Percentiles rank a stretch among this genome's conserved stretches.
Evolutionary conservation across 2,113 vertebrate species (phyloP).

Genomic region (Mastomys natalensis): DNA sequence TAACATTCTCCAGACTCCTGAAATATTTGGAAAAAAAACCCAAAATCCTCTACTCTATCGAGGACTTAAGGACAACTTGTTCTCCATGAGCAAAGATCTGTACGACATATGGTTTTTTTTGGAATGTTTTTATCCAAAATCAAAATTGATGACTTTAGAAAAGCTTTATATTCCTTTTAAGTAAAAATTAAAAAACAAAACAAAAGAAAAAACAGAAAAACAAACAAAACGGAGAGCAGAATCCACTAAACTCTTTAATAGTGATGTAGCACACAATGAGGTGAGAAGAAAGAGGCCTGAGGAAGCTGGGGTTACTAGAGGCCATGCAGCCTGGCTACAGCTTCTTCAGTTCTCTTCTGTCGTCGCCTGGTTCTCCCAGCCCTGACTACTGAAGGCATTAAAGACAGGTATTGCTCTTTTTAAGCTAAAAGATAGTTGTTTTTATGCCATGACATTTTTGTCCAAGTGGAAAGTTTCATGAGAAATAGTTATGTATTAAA

Average conservation of each 20-base stretch:
- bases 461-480: slow-evolving; percentile 61
- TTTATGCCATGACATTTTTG: slow-evolving; percentile 82
- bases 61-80: slow-evolving; percentile 52
- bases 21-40: neutral
- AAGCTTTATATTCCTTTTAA: slow-evolving; percentile 4
- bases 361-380: neutral
- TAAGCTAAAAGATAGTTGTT: slow-evolving; percentile 75
- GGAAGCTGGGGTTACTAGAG: neutral
- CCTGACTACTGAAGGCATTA: slow-evolving; percentile 38
- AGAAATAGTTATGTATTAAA: slow-evolving; percentile 26
- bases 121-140: slow-evolving; percentile 48
- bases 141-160: slow-evolving; percentile 50
- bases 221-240: neutral
- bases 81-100: neutral
- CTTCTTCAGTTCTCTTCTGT: neutral
- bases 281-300: neutral
- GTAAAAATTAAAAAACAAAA: slow-evolving; percentile 28
- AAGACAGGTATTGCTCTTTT: slow-evolving; percentile 12
- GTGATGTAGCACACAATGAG: slow-evolving; percentile 25
- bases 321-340: neutral
- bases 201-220: neutral
- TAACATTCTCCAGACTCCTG: slow-evolving; percentile 28
- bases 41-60: neutral
- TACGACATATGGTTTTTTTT: slow-evolving; percentile 10
- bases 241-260: neutral